Evolutionary conservation across 1,140 invertebrate species (phyloP), one percentile per base, ranked within the genome.

Genomic region (Pollicipes pollicipes): DNA sequence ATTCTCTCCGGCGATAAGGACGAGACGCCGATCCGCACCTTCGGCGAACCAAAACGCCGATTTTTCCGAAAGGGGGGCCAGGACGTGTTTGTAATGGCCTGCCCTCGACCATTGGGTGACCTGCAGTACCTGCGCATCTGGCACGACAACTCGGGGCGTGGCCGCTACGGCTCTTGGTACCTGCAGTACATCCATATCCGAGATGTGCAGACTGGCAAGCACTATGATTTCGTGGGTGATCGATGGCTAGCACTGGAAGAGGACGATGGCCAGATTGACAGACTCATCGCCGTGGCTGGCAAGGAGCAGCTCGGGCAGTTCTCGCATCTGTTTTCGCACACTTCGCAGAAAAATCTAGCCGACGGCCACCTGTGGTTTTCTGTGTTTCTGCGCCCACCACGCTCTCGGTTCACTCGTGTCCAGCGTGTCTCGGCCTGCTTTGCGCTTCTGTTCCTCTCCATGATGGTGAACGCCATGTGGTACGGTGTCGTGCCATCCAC

Each of bases 331-430:
- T 84, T 84, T 75, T 73, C 78, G 0, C 77, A 81, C 66, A 78
- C 76, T 30, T 77, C 79, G 0, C 77, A 78, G 66, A 81, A 82
- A 72, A 81, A 82, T 70, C 75, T 85, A 0, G 77, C 79, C 27
- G 83, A 85, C 73, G 82, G 82, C 28, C 84, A 85, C 75, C 76
- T 85, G 13, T 85, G 84, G 84, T 83, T 84, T 74, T 84, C 83
- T 6, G 80, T 85, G 1, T 81, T 85, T 73, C 79, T 83, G 37
- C 75, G 84, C 32, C 83, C 83, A 30, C 80, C 81, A 3, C 76
- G 80, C 66, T 83, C 81, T 63, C 76, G 82, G 26, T 84, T 84
- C 71, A 83, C 82, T 13, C 76, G 82, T 68, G 73, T 78, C 28
- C 81, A 85, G 76, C 75, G 84, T 29, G 80, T 84, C 17, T 81